Base-by-base conservation (phyloP, 2,113 vertebrate species). In the Hydropotes inermis region DNA sequence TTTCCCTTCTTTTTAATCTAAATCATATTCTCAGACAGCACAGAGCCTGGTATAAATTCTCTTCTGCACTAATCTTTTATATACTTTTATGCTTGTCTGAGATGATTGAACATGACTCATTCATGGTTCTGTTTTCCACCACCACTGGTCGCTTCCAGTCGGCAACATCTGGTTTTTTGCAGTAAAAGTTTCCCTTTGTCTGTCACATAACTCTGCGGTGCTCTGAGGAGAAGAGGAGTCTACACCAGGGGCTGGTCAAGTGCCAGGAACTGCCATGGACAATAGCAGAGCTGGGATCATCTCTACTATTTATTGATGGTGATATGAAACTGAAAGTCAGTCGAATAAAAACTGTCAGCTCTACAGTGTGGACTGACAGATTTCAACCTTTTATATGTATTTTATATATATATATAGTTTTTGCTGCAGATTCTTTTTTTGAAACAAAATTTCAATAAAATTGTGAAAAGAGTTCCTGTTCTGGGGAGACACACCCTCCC, bases 51-150 rank as follows among this genome's bases (percentile, higher is more conserved):
- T 43, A 86, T 89, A 52, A 90, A 82, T 90, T 94, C 92, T 61
- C 92, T 45, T 61, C 67, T 60, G n/a, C n/a, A 47, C 94, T 97
- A 78, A 95, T 96, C 95, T 92, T 93, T 87, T 96, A 74, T 93
- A 67, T 55, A 54, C 70, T 79, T 95, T 70, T 84, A n/a, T 91
- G 95, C 97, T 93, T 91, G 91, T 97, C 95, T 86, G 92, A 64
- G 81, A 92, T 95, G 94, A 96, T 89, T 97, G 94, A 93, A 98
- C 96, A 95, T 90, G 97, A 97, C 96, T 96, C 95, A 61, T 96
- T 94, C 94, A 90, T 58, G 55, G 60, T 39, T 87, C 95, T 81
- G 96, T 96, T 95, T 93, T 87, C 97, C 95, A n/a, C 94, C 92
- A 76, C 95, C 43, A 2, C 74, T 33, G 87, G 95, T 36, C 87